A percentile compares a stretch with the other conserved stretches of the same genome.
Conservation (phyloP, 2,797 vertebrate species). For the Helarctos malayanus region DNA sequence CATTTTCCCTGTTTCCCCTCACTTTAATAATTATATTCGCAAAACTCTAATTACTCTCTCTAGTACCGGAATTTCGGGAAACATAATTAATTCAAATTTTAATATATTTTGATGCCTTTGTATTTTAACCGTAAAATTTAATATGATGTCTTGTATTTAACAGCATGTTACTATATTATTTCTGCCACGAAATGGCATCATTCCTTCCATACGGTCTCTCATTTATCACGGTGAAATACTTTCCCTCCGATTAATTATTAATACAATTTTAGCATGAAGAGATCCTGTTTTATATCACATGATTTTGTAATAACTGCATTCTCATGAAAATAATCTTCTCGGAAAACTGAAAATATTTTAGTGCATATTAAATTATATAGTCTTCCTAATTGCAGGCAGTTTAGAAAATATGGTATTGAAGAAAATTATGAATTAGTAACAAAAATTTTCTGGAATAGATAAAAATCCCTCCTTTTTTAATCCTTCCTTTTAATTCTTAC, state of each 20-base stretch:
- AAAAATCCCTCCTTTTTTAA: background rate
- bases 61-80: conserved; percentile 51
- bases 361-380: conserved; percentile 55
- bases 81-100: conserved; percentile 71
- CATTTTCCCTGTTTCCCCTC: conserved; percentile 30
- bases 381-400: conserved; percentile 66
- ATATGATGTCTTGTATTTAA: conserved; percentile 73
- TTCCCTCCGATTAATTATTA: conserved; percentile 83
- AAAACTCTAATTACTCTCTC: conserved; percentile 69
- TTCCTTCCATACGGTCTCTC: conserved; percentile 71
- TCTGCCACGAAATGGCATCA: conserved; percentile 71
- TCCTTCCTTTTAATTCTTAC: background rate
- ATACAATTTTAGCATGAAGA: conserved; percentile 82
- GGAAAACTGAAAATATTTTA: conserved; percentile 72
- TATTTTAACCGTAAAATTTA: conserved; percentile 77
- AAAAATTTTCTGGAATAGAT: conserved; percentile 37
- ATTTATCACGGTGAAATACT: conserved; percentile 83
- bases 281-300: conserved; percentile 74
- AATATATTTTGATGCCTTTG: conserved; percentile 75
- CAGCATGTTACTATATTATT: conserved; percentile 74
- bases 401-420: conserved; percentile 68
- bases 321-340: conserved; percentile 73
- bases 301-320: conserved; percentile 76
- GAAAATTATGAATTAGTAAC: conserved; percentile 54
- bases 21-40: conserved; percentile 57